Evolutionary conservation across 1,140 invertebrate species (phyloP), one percentile per base, ranked within the genome.

Genomic region (Samia ricini): DNA sequence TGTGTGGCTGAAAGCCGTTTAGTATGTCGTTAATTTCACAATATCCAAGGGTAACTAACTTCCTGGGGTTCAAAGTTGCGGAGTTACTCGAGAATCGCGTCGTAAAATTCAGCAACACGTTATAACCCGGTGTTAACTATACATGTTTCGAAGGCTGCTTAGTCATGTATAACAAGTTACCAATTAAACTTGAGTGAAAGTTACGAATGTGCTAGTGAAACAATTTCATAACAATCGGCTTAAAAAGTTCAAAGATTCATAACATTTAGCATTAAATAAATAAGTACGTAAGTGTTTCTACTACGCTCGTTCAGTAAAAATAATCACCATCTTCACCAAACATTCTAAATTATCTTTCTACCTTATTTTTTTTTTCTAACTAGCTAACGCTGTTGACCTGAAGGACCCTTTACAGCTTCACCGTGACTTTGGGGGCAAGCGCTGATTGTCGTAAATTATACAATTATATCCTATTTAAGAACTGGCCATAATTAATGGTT

Each of bases 101-200:
- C 54, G 22, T 56, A 56, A 56, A 56, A 56, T 24, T 56, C 29
- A 15, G 22, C 23, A 26, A 24, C n/a, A n/a, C 15, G 33, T 42
- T 42, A 42, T 42, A 42, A 42, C 33, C 33, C 33, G 33, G n/a
- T 29, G 54, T 56, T 26, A 26, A 4, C n/a, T n/a, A 56, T 52
- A 21, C 49, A n/a, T 50, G 49, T 50, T 52, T 52, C 8, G 8
- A 21, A 52, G 22, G 12, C 22, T 52, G 51, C 51, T 10, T 52
- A 52, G 51, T 52, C 51, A 52, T 52, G 51, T 52, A 23, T 52
- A 52, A 52, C 33, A 52, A 52, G 51, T 52, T 21, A 21, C 12
- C 51, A 52, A 23, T 52, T 52, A 52, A 52, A 52, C 51, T 52
- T 52, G 21, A 22, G 51, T 52, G 51, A 52, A 52, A 52, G 51